Percentiles rank a stretch among this genome's conserved stretches.
These are phyloP conservation scores for Promerops cafer DNA, from an alignment of 2,113 vertebrate genomes.

Conservation along the genomic window DNA sequence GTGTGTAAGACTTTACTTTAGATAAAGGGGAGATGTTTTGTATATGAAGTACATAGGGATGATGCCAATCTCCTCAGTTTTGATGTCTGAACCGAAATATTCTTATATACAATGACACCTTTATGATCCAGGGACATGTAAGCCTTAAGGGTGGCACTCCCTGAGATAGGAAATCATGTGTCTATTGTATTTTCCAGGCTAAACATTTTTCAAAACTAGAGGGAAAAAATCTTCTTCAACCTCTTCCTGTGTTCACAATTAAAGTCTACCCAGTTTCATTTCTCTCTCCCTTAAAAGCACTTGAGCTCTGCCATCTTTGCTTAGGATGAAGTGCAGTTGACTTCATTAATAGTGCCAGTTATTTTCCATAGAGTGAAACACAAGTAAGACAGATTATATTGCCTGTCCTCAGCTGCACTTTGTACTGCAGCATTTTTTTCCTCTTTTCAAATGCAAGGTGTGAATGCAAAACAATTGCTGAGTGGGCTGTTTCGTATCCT, in stretches of 20 bases:
- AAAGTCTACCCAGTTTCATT: neutral
- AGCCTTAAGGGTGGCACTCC: neutral
- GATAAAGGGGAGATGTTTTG: neutral
- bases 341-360: constrained; percentile 17
- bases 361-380: constrained; percentile 50
- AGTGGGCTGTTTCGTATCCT: constrained; percentile 29
- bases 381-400: constrained; percentile 12
- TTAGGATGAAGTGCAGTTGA: constrained; percentile 24
- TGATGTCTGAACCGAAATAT: neutral
- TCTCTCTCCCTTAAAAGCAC: neutral
- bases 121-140: neutral
- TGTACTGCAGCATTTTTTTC: neutral
- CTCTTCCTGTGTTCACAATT: neutral
- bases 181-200: neutral
- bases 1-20: neutral
- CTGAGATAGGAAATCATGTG: neutral
- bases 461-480: constrained; percentile 45
- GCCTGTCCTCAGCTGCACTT: constrained; percentile 48
- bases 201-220: neutral
- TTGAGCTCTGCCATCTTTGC: constrained; percentile 20
- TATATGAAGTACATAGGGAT: neutral
- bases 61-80: neutral
- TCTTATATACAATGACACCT: neutral
- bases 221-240: neutral
- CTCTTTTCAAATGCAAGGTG: constrained; percentile 39